Evolutionary conservation across 2,888 invertebrate species (phyloP), one percentile per base, ranked within the genome.

Genomic region (Nomada ruficornis): DNA sequence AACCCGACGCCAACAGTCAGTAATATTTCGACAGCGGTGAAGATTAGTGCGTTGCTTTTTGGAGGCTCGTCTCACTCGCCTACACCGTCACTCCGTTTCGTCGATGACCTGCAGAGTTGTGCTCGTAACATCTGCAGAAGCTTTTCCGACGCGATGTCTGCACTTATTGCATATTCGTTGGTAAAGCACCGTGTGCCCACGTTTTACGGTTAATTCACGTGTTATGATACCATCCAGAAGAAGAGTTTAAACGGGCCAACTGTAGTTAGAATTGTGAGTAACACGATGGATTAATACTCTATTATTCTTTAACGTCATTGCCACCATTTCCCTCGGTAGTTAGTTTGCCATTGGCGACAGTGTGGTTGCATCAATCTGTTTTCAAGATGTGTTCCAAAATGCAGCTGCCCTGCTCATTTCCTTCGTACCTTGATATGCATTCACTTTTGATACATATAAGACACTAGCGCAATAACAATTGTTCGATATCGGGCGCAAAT

Each of bases 181-280:
- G 50, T 79, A 62, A 76, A 54, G 75, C 52, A 63, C 18, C 29
- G 63, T 29, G 54, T 52, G 29, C 26, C 36, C 23, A 57, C 57
- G 44, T 52, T 76, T 55, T 44, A 18, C 26, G 60, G 23, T 1
- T 73, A 73, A 10, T 73, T 70, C 36, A 18, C 23, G 55, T 75
- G 68, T 68, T 82, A 80, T 84, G 84, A 72, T 80, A 77, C 60
- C 73, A 26, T 72, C 44, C 26, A 55, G 72, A 74, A 71, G 73
- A 73, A 72, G 65, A 76, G 62, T 26, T 26, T 84, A 60, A 80
- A 59, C 67, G n/a, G n/a, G 59, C 57, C 36, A 63, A 77, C 83
- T 80, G 77, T 36, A 36, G 80, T 59, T 26, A 26, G 20, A 29
- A 29, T 13, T 47, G 82, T 82, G 15, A 82, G 83, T 82, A 79